Evolutionary conservation across 2,113 vertebrate genomes (phyloP), one percentile per base, ranked within the genome.

Genomic region (Mastomys natalensis): DNA sequence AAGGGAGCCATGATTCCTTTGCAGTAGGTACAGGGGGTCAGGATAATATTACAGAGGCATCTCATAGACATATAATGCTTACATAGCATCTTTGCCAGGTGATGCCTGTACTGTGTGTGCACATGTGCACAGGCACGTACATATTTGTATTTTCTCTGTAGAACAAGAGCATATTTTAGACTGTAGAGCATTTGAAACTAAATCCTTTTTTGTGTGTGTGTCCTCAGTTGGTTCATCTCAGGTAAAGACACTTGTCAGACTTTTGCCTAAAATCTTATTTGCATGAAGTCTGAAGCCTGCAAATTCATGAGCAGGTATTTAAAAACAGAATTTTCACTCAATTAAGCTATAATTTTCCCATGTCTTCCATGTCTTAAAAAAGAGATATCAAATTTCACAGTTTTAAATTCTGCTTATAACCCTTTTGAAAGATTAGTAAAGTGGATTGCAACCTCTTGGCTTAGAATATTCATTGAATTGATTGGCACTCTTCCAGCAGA

Each of bases 1-100:
- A 58, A 88, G 97, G 96, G 97, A 93, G 95, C 95, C 88, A 92
- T 97, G 97, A 95, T 96, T 97, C 95, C 94, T 80, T 68, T 29
- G 94, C 91, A 31, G 76, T 86, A 94, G 95, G 95, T 92, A 96
- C 93, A 76, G 73, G 93, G 97, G 96, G 95, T 95, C 84, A 91
- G 96, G 93, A 97, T 96, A 87, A 78, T 73, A 34, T 96, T 0
- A 0, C 76, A 95, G 94, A 97, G 95, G 87, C 92, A 3, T 87
- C 93, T 89, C 60, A 34, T 45, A 87, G 87, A 37, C 88, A 81
- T 96, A 87, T 95, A 90, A 73, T 93, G 94, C 87, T 91, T 86
- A 43, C 84, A 53, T 90, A 94, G 62, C 95, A 66, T 84, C 5
- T 31, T 77, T 82, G 91, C 86, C 78, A 96, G 82, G 66, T 64